Evolutionary conservation across 2,888 invertebrate genomes (phyloP).

Genomic region (Gymnocheta viridis): DNA sequence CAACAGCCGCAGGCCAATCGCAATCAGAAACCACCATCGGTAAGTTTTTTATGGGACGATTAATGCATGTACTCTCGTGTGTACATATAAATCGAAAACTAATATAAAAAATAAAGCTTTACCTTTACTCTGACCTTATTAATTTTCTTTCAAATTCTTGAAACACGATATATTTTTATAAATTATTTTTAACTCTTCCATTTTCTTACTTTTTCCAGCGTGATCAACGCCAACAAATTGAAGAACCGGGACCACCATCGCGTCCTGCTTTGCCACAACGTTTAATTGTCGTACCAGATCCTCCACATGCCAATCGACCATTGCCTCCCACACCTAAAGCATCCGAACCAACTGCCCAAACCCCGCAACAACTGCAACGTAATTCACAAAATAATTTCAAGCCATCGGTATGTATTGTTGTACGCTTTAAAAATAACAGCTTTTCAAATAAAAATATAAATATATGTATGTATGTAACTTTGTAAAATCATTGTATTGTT

Average conservation of each 20-base stretch:
- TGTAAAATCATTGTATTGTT: slow-evolving; percentile 35
- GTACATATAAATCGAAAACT: too few relatives aligned
- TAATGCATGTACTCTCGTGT: too few relatives aligned
- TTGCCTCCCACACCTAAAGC: slow-evolving; percentile 82
- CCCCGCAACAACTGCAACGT: slow-evolving; percentile 88
- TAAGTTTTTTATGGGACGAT: slow-evolving; percentile 74
- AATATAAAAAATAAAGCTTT: too few relatives aligned
- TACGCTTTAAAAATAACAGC: slow-evolving; percentile 8
- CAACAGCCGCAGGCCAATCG: slow-evolving; percentile 85
- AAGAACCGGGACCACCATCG: slow-evolving; percentile 94
- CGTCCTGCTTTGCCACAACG: slow-evolving; percentile 94
- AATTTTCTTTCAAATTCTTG: not conserved
- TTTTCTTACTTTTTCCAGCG: slow-evolving; percentile 70
- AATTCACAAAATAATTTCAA: slow-evolving; percentile 93
- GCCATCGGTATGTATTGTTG: slow-evolving; percentile 87
- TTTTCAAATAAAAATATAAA: not conserved
- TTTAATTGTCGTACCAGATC: slow-evolving; percentile 94
- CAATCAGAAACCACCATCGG: slow-evolving; percentile 82
- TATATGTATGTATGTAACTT: not conserved
- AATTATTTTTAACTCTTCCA: not conserved
- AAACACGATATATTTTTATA: not conserved
- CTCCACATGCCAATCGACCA: slow-evolving; percentile 83
- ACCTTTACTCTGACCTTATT: not conserved
- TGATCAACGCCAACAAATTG: slow-evolving; percentile 82
- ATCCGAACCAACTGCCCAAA: slow-evolving; percentile 79